Percentiles rank a stretch among this genome's conserved stretches.
Evolutionary conservation across 2,113 vertebrate species (phyloP).

Genomic region (Heteronetta atricapilla): DNA sequence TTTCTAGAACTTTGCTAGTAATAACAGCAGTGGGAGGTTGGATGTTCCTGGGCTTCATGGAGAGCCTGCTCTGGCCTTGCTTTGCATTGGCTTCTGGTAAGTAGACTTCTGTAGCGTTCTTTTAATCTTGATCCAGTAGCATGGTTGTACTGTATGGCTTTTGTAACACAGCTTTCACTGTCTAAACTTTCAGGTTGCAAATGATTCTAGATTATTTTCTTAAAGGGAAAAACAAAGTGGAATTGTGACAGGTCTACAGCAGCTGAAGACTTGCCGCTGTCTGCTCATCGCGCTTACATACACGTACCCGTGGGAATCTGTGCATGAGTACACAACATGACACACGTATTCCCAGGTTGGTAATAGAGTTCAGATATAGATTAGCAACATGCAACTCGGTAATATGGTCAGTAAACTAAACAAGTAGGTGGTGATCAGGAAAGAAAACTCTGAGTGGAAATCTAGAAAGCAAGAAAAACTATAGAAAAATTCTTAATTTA

Average conservation of each 20-base stretch:
- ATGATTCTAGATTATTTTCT: conserved; percentile 14
- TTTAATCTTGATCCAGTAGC: not conserved
- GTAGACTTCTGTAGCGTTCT: not conserved
- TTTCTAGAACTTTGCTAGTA: conserved; percentile 18
- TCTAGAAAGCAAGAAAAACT: not conserved
- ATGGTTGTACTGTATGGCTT: not conserved
- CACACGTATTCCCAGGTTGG: not conserved
- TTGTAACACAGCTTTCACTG: not conserved
- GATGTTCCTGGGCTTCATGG: not conserved
- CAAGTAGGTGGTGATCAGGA: conserved; percentile 1
- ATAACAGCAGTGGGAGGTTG: not conserved
- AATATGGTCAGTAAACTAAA: not conserved
- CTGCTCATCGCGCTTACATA: not conserved
- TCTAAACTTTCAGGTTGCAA: not conserved
- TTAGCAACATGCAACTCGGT: not conserved
- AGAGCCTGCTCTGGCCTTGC: not conserved
- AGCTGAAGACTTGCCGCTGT: conserved; percentile 44
- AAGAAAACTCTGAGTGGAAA: not conserved
- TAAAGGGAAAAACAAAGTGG: not conserved
- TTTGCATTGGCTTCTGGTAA: conserved; percentile 35
- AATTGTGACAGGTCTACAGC: conserved; percentile 36
- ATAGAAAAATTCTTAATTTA: not conserved
- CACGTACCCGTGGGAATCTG: not conserved
- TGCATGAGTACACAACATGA: not conserved
- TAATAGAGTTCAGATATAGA: not conserved